These are phyloP conservation scores for Enteromius trimaculatus DNA, from an alignment of 2,797 vertebrate species.

Conservation along the genomic window DNA sequence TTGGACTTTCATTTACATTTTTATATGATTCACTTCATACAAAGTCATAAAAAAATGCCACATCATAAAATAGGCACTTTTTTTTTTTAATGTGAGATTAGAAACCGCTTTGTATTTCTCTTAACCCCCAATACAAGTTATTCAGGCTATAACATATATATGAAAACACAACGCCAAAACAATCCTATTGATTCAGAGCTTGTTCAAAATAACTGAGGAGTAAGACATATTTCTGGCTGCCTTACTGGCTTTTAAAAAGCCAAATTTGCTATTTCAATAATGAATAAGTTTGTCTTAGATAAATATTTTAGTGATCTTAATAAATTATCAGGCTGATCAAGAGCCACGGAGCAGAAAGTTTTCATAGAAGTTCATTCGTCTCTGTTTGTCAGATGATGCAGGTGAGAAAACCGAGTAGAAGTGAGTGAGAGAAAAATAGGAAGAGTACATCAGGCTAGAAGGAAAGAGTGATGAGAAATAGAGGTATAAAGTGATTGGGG, in stretches of 20 bases:
- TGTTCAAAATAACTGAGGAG: neutral
- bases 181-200: neutral
- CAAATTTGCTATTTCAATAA: conserved; percentile 16
- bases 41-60: neutral
- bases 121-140: neutral
- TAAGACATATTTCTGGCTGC: neutral
- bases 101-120: neutral
- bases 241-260: conserved; percentile 8
- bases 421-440: conserved; percentile 8
- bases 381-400: neutral
- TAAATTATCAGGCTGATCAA: conserved; percentile 29
- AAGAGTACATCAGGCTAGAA: neutral
- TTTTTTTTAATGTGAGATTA: neutral
- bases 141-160: neutral
- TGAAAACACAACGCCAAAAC: neutral
- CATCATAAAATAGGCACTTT: neutral
- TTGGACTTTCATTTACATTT: neutral
- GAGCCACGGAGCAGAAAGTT: neutral
- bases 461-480: conserved; percentile 30
- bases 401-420: neutral
- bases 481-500: conserved; percentile 43
- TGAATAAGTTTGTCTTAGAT: neutral
- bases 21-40: neutral
- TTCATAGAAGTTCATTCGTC: neutral
- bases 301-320: conserved; percentile 36